Percentiles rank a stretch among this genome's conserved stretches.
Conservation (phyloP, 2,888 invertebrate genomes). For the Allolobophora icterica region DNA sequence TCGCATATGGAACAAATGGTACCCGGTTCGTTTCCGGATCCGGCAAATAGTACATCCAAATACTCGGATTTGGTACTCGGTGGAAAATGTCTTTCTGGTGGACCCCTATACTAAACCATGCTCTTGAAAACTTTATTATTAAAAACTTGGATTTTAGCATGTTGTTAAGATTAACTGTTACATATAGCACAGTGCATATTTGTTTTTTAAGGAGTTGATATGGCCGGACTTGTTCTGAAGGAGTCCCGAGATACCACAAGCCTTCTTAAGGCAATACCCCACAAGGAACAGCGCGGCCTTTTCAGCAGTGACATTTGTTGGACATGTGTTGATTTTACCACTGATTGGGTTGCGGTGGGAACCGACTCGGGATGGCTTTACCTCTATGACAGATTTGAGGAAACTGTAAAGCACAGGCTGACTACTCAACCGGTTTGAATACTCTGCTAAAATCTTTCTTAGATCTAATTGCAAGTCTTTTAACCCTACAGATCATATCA, state of each 20-base stretch:
- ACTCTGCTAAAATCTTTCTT: background rate
- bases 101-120: no score
- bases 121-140: no score
- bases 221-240: conserved; percentile 26
- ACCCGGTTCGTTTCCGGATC: no score
- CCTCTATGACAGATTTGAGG: conserved; percentile 81
- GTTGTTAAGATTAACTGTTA: background rate
- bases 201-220: background rate
- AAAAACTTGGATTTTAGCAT: no score
- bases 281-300: conserved; percentile 43
- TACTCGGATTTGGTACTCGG: no score
- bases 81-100: no score
- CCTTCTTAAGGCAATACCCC: conserved; percentile 40
- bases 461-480: background rate
- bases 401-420: conserved; percentile 69
- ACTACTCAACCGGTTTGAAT: conserved; percentile 14
- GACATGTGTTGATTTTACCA: conserved; percentile 83
- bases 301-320: conserved; percentile 51
- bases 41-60: no score
- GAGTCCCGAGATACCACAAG: conserved; percentile 41
- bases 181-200: background rate
- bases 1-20: no score
- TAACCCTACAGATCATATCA: background rate
- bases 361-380: conserved; percentile 85
- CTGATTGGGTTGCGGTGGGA: conserved; percentile 82